A percentile compares a stretch with the other conserved stretches of the same genome.
Conservation (phyloP, 2,888 invertebrate species). For the Steinernema hermaphroditum region DNA sequence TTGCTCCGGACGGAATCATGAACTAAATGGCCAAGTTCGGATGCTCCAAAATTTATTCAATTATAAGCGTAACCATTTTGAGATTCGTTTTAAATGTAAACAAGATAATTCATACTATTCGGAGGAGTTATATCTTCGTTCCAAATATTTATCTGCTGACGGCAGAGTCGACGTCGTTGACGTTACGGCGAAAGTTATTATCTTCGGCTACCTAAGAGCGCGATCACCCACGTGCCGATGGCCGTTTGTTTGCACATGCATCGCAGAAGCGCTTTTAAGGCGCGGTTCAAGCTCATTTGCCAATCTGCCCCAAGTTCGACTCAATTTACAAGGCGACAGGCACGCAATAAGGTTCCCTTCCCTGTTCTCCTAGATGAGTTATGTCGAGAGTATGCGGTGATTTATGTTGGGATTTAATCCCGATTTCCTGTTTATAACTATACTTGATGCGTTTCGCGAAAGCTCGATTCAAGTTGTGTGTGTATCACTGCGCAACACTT, state of each 20-base stretch:
- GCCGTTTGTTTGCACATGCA: slow-evolving; percentile 17
- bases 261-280: background rate
- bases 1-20: slow-evolving; percentile 9
- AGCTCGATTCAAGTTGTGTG: background rate
- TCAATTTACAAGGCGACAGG: slow-evolving; percentile 29
- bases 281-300: slow-evolving; percentile 28
- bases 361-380: slow-evolving; percentile 9
- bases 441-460: slow-evolving; percentile 22
- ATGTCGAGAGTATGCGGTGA: background rate
- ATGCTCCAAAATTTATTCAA: slow-evolving; percentile 29
- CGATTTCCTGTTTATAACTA: slow-evolving; percentile 11
- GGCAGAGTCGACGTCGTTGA: slow-evolving; percentile 9
- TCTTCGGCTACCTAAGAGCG: background rate
- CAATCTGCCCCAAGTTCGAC: slow-evolving; percentile 20
- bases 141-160: slow-evolving; percentile 11
- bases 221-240: background rate
- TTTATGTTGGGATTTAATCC: slow-evolving; percentile 26
- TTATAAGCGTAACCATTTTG: slow-evolving; percentile 27
- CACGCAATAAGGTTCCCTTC: slow-evolving; percentile 22
- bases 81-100: slow-evolving; percentile 31
- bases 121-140: slow-evolving; percentile 10
- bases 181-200: slow-evolving; percentile 11
- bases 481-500: slow-evolving; percentile 17
- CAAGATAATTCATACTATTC: slow-evolving; percentile 30
- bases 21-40: slow-evolving; percentile 25